Evolutionary conservation across 1,140 invertebrate genomes (phyloP).

Genomic region (Atta cephalotes): DNA sequence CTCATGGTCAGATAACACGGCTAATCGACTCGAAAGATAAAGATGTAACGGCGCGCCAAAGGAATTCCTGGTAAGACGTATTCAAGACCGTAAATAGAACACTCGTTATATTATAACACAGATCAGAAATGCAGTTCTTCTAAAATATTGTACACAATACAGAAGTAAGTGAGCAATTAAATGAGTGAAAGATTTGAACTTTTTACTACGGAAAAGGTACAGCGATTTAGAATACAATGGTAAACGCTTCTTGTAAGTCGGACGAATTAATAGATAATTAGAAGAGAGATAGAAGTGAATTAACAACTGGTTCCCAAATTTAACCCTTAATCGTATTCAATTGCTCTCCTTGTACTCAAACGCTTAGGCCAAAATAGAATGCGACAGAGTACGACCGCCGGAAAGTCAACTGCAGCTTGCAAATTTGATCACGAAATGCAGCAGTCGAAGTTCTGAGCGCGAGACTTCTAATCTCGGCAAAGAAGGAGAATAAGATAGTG

Average conservation of each 20-base stretch:
- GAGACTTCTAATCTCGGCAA: constrained; percentile 70
- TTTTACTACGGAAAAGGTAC: too few relatives aligned
- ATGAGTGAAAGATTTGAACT: background rate
- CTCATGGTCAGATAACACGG: constrained; percentile 68
- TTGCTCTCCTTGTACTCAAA: background rate
- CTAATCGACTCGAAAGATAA: constrained; percentile 68
- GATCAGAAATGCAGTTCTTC: background rate
- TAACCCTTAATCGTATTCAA: background rate
- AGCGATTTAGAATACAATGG: background rate
- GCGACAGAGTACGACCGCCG: constrained; percentile 6
- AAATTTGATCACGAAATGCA: constrained; percentile 67
- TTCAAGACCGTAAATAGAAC: background rate
- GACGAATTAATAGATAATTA: background rate
- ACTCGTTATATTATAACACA: background rate
- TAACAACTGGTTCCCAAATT: constrained; percentile 31
- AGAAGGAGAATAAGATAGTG: constrained; percentile 59
- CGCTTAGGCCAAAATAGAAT: background rate
- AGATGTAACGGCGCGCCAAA: constrained; percentile 36
- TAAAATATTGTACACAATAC: background rate
- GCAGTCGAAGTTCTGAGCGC: constrained; percentile 38
- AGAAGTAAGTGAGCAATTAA: background rate
- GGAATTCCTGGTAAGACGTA: constrained; percentile 16
- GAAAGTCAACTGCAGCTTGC: constrained; percentile 37
- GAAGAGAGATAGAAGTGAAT: background rate
- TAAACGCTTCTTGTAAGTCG: background rate